Evolutionary conservation across 2,888 invertebrate genomes (phyloP), one percentile per base, ranked within the genome.

Genomic region (Parnassius glacialis): DNA sequence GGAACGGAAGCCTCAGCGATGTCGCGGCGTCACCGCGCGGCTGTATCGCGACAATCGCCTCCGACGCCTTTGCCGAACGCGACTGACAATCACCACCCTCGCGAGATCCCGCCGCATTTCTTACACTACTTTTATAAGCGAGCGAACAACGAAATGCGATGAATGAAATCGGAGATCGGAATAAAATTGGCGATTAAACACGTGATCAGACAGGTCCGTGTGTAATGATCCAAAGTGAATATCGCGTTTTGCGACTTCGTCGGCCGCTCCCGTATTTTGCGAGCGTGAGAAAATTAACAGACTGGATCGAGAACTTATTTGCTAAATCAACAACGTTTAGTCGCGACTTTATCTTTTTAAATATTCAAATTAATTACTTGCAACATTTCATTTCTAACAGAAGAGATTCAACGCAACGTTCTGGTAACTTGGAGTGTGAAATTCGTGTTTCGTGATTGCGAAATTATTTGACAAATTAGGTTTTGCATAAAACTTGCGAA

Each of bases 1-100:
- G 90, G 90, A 90, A 87, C 91, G 90, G 91, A 90, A 90, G 90
- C 88, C 79, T 80, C 69, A 72, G 72, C 79, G 79, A 75, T 80
- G 85, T 84, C 85, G 87, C 84, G 79, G 70, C 79, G 79, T 68
- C 74, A 74, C 69, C 67, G 68, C 67, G 69, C 72, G 68, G 67
- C 69, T 67, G 68, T 67, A 60, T 75, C 73, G 74, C 75, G 74
- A 73, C 70, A 68, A 70, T 71, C 70, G 71, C 69, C 67, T 64
- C 56, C 61, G 52, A 71, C 74, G 76, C 70, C 74, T 67, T 67
- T 67, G 70, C 74, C 65, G 74, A 72, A 70, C 78, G 74, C 79
- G 78, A 74, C 73, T 70, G 65, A 61, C 60, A 67, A 64, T 68
- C 67, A 64, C 70, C 72, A 69, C 66, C 68, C 63, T 66, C 70